A percentile compares a stretch with the other conserved stretches of the same genome.
Conservation (phyloP, 2,113 vertebrate genomes). For the Stegostoma tigrinum region DNA sequence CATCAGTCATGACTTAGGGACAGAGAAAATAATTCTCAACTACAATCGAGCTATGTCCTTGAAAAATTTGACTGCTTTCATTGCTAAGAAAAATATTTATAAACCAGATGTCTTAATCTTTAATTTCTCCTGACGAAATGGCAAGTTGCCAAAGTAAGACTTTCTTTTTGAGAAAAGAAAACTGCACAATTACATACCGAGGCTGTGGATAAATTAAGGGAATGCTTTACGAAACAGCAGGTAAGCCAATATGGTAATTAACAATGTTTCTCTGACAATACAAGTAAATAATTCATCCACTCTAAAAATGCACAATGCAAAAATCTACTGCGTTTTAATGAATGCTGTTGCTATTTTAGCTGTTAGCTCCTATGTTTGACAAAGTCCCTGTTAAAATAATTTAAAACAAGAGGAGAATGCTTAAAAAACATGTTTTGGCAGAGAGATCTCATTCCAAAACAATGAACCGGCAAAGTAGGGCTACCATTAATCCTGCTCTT, state of each 20-base stretch:
- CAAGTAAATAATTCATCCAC: too few species aligned
- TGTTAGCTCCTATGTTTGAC: slow-evolving; percentile 38
- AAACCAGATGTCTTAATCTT: slow-evolving; percentile 42
- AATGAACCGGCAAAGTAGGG: slow-evolving; percentile 46
- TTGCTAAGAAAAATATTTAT: slow-evolving; percentile 22
- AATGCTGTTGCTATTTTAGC: background rate
- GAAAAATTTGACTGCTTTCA: slow-evolving; percentile 17
- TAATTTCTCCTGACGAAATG: slow-evolving; percentile 27
- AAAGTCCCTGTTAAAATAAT: slow-evolving; percentile 46
- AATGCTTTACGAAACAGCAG: slow-evolving; percentile 54
- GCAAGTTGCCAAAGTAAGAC: slow-evolving; percentile 38
- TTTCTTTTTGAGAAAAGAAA: slow-evolving; percentile 36
- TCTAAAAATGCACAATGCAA: background rate
- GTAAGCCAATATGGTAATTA: slow-evolving; percentile 57
- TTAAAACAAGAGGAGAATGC: slow-evolving; percentile 39
- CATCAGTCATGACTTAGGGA: slow-evolving; percentile 26
- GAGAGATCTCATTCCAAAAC: slow-evolving; percentile 16
- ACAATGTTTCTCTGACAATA: slow-evolving; percentile 47
- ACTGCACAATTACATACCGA: slow-evolving; percentile 44
- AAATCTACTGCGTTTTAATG: slow-evolving; percentile 38
- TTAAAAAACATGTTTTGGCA: background rate
- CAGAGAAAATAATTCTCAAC: background rate
- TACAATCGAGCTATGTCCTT: slow-evolving; percentile 37
- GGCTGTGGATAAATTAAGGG: slow-evolving; percentile 55
- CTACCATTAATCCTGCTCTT: background rate